Evolutionary conservation across 2,113 vertebrate species (phyloP).

Genomic region (Lophochroa leadbeateri): DNA sequence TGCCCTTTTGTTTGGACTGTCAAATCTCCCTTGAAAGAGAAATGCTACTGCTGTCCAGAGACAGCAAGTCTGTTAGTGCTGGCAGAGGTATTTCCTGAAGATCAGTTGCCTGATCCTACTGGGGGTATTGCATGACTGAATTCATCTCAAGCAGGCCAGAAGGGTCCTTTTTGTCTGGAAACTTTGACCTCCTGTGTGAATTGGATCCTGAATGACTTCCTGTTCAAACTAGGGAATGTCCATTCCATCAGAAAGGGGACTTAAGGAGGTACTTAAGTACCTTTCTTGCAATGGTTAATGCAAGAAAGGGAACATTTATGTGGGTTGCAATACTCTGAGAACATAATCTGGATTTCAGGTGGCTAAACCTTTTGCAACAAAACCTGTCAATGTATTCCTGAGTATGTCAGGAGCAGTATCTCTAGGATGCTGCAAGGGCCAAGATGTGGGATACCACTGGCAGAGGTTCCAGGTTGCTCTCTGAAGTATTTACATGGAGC

Average conservation of each 20-base stretch:
- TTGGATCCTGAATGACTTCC: neutral
- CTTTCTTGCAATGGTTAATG: neutral
- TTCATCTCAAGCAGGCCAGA: neutral
- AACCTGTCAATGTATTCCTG: neutral
- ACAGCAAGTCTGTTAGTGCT: accelerated
- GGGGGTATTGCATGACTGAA: neutral
- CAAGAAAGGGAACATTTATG: neutral
- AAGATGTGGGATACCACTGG: neutral
- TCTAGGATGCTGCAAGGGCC: neutral
- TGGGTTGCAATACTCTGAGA: neutral
- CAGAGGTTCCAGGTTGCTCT: neutral
- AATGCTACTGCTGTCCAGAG: neutral
- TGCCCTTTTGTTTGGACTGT: neutral
- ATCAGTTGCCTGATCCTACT: neutral
- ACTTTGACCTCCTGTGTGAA: neutral
- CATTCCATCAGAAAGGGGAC: neutral
- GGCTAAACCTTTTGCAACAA: neutral
- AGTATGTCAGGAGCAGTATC: neutral
- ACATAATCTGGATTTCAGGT: neutral
- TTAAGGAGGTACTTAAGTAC: neutral
- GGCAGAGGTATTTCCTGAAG: neutral
- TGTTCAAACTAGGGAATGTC: neutral
- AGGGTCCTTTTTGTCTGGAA: neutral
- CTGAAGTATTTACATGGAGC: neutral
- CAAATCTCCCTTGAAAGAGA: neutral